Conservation (phyloP, 2,888 invertebrate genomes). For the Ypsolopha scabrella region DNA sequence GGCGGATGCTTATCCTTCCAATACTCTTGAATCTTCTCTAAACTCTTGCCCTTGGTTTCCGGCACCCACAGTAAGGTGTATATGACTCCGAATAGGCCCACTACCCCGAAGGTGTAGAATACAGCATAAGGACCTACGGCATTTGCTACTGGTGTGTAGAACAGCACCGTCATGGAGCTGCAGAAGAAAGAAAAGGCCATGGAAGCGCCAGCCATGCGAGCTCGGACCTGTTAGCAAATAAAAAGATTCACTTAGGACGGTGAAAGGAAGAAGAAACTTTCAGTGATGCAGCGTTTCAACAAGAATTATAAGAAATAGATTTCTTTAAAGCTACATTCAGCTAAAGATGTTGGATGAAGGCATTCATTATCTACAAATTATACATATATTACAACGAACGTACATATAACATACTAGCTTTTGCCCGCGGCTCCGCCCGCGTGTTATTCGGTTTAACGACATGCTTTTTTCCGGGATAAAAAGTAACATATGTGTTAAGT, state of each 20-base stretch:
- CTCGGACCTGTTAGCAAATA: slow-evolving; percentile 30
- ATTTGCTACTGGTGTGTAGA: slow-evolving; percentile 7
- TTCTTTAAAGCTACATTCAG: neutral
- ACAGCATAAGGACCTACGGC: neutral
- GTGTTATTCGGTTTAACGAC: too few species aligned
- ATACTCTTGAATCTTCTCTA: slow-evolving; percentile 38
- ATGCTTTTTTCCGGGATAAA: too few species aligned
- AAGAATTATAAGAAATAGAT: neutral
- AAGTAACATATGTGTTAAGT: too few species aligned
- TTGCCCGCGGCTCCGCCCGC: too few species aligned
- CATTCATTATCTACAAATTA: too few species aligned
- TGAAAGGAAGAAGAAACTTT: neutral
- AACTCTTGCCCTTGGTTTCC: slow-evolving; percentile 56
- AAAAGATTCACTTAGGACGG: neutral
- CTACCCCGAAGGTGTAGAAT: slow-evolving; percentile 37
- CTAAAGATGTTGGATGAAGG: too few species aligned
- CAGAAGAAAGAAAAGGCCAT: slow-evolving; percentile 52
- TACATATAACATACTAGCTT: too few species aligned
- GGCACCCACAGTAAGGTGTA: slow-evolving; percentile 53
- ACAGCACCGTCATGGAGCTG: slow-evolving; percentile 33
- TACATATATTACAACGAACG: too few species aligned
- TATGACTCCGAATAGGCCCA: slow-evolving; percentile 38
- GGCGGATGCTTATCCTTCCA: slow-evolving; percentile 20
- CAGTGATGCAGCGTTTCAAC: too few species aligned
- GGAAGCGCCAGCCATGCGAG: slow-evolving; percentile 42